Percentiles rank a stretch among this genome's conserved stretches.
These are phyloP conservation scores for Octodonta nipae DNA, from an alignment of 2,888 invertebrate species.

Conservation along the genomic window DNA sequence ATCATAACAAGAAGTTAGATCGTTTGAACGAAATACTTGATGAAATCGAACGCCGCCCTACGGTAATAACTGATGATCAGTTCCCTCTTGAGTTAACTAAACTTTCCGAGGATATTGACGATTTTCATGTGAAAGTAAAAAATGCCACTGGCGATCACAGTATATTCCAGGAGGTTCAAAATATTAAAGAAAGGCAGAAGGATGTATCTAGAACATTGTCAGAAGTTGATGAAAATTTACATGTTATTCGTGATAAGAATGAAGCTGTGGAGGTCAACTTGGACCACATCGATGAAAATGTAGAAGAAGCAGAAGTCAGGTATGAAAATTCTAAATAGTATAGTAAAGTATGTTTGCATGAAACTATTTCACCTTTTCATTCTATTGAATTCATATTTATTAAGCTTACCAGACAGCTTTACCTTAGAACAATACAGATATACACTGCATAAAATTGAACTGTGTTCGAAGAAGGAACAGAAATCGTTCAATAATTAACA, in stretches of 20 bases:
- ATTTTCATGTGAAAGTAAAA: slow-evolving; percentile 62
- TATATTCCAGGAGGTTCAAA: slow-evolving; percentile 42
- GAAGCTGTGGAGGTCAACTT: slow-evolving; percentile 10
- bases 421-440: no score
- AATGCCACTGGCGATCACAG: slow-evolving; percentile 37
- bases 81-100: slow-evolving; percentile 73
- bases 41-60: slow-evolving; percentile 84
- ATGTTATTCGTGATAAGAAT: slow-evolving; percentile 24
- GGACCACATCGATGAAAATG: slow-evolving; percentile 14
- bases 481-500: no score
- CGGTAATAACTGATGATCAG: slow-evolving; percentile 78
- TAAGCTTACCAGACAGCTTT: no score
- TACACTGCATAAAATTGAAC: no score
- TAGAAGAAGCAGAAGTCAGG: slow-evolving; percentile 35
- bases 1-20: slow-evolving; percentile 58
- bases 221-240: slow-evolving; percentile 35
- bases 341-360: no score
- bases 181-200: slow-evolving; percentile 53
- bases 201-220: slow-evolving; percentile 46
- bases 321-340: no score
- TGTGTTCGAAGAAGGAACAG: no score
- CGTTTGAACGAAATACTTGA: slow-evolving; percentile 63
- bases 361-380: no score
- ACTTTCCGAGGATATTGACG: slow-evolving; percentile 64
- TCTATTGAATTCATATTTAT: no score